Evolutionary conservation across 35 echinoderm and acorn worm genomes (phyloP).

Genomic region (Diadema setosum): DNA sequence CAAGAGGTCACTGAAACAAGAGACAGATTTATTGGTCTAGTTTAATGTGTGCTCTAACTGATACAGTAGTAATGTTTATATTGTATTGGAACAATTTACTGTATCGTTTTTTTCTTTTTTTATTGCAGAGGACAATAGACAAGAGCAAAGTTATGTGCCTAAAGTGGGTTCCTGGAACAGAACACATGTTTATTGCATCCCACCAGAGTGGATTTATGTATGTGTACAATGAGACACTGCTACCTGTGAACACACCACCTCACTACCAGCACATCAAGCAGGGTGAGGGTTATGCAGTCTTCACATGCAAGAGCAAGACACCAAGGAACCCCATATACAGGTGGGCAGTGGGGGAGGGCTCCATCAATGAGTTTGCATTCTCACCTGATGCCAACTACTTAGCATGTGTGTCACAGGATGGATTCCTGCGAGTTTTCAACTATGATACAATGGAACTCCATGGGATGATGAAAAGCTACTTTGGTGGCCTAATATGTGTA

Average conservation of each 20-base stretch:
- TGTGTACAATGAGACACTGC: slow-evolving; percentile 85
- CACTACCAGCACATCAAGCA: slow-evolving; percentile 91
- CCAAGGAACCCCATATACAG: slow-evolving; percentile 89
- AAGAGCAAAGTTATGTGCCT: slow-evolving; percentile 92
- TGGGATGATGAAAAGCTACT: slow-evolving; percentile 98
- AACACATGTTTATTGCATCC: slow-evolving; percentile 93
- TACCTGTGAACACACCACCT: slow-evolving; percentile 73
- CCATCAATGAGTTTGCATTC: slow-evolving; percentile 96
- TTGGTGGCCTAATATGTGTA: slow-evolving; percentile 95
- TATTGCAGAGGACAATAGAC: slow-evolving; percentile 89
- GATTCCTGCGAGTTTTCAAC: slow-evolving; percentile 91
- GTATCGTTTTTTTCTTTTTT: slow-evolving; percentile 31
- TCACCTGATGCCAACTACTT: slow-evolving; percentile 82
- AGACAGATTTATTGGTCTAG: no score
- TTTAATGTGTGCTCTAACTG: no score
- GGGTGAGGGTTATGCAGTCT: slow-evolving; percentile 89
- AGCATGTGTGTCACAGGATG: slow-evolving; percentile 92
- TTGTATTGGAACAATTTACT: no score
- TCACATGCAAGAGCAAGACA: slow-evolving; percentile 95
- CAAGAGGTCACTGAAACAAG: no score
- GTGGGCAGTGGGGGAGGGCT: slow-evolving; percentile 93
- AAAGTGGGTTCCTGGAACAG: slow-evolving; percentile 93
- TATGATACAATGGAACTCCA: slow-evolving; percentile 94
- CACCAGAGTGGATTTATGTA: slow-evolving; percentile 95
- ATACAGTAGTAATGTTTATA: no score